phyloP scores from a whole-genome alignment of 2,888 invertebrate genomes.

The Chromoteleia sp. region DNA sequence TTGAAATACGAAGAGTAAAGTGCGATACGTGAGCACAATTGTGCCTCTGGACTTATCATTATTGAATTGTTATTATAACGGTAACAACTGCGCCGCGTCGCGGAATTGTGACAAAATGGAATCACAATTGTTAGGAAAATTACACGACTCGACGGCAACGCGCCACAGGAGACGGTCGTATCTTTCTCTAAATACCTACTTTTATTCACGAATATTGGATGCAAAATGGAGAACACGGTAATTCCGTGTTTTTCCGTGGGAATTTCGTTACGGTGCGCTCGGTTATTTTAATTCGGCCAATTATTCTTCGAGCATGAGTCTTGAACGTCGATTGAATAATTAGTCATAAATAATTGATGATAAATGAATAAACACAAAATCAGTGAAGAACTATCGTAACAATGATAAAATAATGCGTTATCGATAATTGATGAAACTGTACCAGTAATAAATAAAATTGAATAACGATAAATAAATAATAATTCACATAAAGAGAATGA shows the following conservation, averaged over 20 bases:
- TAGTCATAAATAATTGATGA: no score
- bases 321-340: no score
- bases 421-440: no score
- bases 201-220: slow-evolving; percentile 41
- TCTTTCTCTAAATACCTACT: slow-evolving; percentile 43
- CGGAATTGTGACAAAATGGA: slow-evolving; percentile 46
- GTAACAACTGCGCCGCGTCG: slow-evolving; percentile 46
- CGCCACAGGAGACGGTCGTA: slow-evolving; percentile 39
- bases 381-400: no score
- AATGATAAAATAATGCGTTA: no score
- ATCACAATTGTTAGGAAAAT: slow-evolving; percentile 55
- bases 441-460: no score
- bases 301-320: slow-evolving; percentile 19
- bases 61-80: slow-evolving; percentile 60
- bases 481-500: no score
- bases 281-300: slow-evolving; percentile 12
- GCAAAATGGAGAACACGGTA: slow-evolving; percentile 41
- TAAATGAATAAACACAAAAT: no score
- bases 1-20: slow-evolving; percentile 4
- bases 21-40: slow-evolving; percentile 10
- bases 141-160: slow-evolving; percentile 33
- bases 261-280: slow-evolving; percentile 23
- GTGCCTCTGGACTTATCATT: slow-evolving; percentile 35
- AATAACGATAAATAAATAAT: no score
- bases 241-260: slow-evolving; percentile 39